These are phyloP conservation scores for Aphelocoma coerulescens DNA, from an alignment of 2,113 vertebrate species.

Conservation along the genomic window DNA sequence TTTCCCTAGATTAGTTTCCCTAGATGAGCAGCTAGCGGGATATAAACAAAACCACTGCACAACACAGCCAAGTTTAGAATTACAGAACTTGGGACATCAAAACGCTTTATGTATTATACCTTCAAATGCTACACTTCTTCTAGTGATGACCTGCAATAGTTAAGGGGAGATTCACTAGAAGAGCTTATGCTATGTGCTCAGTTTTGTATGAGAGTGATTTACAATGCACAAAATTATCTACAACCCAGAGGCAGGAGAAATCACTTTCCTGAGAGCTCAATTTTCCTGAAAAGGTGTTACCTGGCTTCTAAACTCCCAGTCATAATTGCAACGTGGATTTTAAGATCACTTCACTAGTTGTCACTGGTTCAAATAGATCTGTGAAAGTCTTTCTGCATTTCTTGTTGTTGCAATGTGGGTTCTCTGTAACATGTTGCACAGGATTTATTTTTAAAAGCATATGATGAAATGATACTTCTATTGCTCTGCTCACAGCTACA, in stretches of 20 bases:
- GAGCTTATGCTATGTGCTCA: background rate
- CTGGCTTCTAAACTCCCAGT: background rate
- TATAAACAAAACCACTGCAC: background rate
- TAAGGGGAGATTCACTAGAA: background rate
- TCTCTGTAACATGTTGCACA: background rate
- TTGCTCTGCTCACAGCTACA: background rate
- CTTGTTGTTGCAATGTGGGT: background rate
- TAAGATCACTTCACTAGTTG: background rate
- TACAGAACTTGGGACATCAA: rapidly evolving
- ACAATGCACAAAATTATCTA: background rate
- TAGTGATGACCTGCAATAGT: background rate
- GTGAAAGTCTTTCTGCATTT: background rate
- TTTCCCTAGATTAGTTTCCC: background rate
- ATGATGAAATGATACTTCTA: background rate
- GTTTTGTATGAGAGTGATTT: background rate
- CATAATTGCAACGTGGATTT: background rate
- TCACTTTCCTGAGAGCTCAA: background rate
- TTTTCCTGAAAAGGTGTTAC: background rate
- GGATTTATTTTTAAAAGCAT: background rate
- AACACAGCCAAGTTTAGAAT: background rate
- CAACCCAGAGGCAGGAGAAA: background rate
- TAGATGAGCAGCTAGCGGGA: background rate
- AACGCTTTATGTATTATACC: background rate
- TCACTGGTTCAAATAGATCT: background rate
- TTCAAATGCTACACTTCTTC: background rate